Base-by-base conservation (phyloP, 1,140 invertebrate species). In the Drosophila nikananu region DNA sequence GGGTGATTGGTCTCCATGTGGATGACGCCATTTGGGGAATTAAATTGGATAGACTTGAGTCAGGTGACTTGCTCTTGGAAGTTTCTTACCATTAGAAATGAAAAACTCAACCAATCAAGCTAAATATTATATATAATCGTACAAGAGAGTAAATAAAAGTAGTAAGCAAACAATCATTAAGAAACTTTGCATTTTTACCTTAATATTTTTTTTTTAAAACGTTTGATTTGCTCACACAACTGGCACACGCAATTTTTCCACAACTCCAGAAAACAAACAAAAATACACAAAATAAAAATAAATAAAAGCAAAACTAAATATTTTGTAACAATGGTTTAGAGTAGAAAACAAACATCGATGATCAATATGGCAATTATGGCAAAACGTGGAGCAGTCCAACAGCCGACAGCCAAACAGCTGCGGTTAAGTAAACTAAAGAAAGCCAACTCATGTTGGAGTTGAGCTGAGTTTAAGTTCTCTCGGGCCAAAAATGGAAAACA, bases 401-500 rank as follows among this genome's bases (percentile, higher is more conserved):
- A 27, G 21, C 27, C 8, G 21, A 27, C 25, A 27, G 25, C 25
- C 27, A 27, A 27, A 49, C 79, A 81, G 49, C 59, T 81, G 79
- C 41, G 58, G 55, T 64, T 73, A 61, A 77, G 58, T 39, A 81
- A 81, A 81, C 64, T 25, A 30, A 27, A 21, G 30, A 68, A 60
- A 49, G 15, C 15, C 25, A 61, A 49, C 35, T 67, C 21, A 17
- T 44, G 30, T 27, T 62, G n/a, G 21, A 21, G 19, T 32, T 32
- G 41, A 64, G 58, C 27, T 63, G 6, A 59, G 41, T 46, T 63
- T 17, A 27, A 21, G 21, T 39, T 17, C 23, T 57, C 2, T 7
- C 17, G n/a, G 23, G 5, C 65, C 65, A 60, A 52, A 73, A 71
- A 41, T 73, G 27, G 37, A 44, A 73, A 73, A 52, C 70, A 73